Conservation (phyloP, 2,797 vertebrate genomes). For the Phoebastria nigripes region DNA sequence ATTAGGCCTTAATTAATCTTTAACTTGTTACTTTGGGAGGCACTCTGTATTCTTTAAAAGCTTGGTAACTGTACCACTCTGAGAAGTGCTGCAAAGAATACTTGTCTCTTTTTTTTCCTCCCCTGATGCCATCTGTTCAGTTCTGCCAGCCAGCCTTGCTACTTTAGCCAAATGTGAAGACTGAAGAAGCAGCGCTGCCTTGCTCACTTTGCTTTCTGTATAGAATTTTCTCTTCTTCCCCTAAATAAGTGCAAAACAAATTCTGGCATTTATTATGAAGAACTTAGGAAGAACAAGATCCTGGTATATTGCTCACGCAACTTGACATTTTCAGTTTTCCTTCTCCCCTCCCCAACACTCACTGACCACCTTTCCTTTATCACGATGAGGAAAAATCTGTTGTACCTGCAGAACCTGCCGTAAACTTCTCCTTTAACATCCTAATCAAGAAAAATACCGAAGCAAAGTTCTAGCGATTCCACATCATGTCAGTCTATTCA, state of each 20-base stretch:
- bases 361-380: neutral
- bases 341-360: neutral
- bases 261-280: neutral
- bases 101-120: too few relatives aligned
- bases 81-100: neutral
- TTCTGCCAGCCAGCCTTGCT: neutral
- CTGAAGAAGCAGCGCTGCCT: neutral
- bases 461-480: neutral
- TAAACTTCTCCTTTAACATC: neutral
- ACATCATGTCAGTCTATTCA: neutral
- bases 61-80: neutral
- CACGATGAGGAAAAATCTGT: neutral
- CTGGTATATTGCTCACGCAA: neutral
- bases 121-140: neutral
- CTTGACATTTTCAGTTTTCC: neutral
- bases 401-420: neutral
- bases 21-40: neutral
- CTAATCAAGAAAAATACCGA: neutral
- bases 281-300: neutral
- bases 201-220: neutral
- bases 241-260: neutral
- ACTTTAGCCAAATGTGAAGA: fast-evolving
- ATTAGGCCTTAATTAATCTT: neutral
- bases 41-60: neutral
- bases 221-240: neutral